A percentile compares a stretch with the other conserved stretches of the same genome.
Conservation (phyloP, 2,113 vertebrate species). For the Crocuta crocuta region DNA sequence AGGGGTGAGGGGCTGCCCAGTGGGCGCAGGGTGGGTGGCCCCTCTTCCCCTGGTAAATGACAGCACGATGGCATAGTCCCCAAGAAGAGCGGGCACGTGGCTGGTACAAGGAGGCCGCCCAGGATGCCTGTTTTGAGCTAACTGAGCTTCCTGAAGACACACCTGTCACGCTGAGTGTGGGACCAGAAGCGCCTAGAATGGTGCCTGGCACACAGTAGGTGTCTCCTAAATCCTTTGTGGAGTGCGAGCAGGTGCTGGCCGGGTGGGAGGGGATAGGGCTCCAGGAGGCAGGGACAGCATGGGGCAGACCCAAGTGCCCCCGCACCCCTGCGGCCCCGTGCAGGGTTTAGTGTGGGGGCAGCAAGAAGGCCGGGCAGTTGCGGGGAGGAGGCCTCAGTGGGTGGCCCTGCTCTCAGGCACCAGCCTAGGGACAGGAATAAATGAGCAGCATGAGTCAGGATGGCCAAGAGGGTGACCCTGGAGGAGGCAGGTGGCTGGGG, state of each 20-base stretch:
- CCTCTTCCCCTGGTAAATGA: background rate
- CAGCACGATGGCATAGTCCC: background rate
- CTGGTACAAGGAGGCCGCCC: accelerated
- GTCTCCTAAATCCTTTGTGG: background rate
- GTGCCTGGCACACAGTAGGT: background rate
- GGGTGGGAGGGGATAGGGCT: background rate
- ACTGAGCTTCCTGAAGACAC: background rate
- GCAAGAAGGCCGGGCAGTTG: background rate
- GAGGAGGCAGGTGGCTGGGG: background rate
- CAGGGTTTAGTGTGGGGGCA: background rate
- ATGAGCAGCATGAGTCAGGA: background rate
- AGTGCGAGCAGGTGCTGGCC: background rate
- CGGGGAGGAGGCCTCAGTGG: background rate
- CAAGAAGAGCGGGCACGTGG: background rate
- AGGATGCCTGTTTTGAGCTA: background rate
- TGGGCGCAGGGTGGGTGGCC: background rate
- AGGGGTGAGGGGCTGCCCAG: background rate
- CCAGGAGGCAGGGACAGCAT: background rate
- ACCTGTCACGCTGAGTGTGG: background rate
- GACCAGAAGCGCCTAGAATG: background rate
- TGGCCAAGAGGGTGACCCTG: background rate
- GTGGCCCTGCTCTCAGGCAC: background rate
- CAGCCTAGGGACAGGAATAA: background rate
- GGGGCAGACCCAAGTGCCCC: background rate
- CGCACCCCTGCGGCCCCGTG: background rate